Percentiles rank a stretch among this genome's conserved stretches.
Conservation (phyloP, 2,888 invertebrate genomes). For the Protonemura montana region DNA sequence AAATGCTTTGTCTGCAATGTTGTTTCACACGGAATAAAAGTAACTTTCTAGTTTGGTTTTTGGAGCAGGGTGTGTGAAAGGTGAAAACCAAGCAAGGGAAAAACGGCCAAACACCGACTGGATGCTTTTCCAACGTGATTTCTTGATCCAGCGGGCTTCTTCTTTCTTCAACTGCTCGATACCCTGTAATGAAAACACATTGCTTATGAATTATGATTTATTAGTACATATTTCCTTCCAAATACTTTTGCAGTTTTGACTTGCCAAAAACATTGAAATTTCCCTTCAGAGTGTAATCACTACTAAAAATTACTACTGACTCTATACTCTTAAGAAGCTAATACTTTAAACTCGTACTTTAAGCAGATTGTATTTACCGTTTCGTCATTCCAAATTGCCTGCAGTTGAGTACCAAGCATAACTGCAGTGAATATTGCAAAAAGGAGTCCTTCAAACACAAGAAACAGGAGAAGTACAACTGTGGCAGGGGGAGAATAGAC, state of each 20-base stretch:
- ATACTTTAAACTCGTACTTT: no score
- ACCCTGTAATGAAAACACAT: constrained; percentile 69
- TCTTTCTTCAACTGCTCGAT: constrained; percentile 98
- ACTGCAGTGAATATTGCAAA: constrained; percentile 98
- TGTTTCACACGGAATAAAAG: constrained; percentile 80
- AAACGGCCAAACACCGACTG: constrained; percentile 97
- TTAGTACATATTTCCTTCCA: no score
- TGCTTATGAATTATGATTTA: no score
- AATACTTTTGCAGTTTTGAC: no score
- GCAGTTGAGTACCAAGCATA: constrained; percentile 95
- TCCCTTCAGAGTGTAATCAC: no score
- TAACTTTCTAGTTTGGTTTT: constrained; percentile 81
- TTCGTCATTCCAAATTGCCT: constrained; percentile 98
- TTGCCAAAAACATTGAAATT: no score
- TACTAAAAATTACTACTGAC: no score
- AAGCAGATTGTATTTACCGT: constrained; percentile 80
- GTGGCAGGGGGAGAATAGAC: constrained; percentile 95
- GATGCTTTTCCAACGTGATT: constrained; percentile 93
- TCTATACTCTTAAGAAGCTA: no score
- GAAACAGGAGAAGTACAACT: constrained; percentile 87
- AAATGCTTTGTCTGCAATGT: no score
- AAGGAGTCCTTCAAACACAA: constrained; percentile 92
- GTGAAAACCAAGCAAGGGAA: constrained; percentile 93
- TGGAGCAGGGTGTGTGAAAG: constrained; percentile 84
- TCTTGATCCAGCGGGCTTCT: constrained; percentile 90